phyloP scores from a whole-genome alignment of 1,140 invertebrate genomes.

The Condylostylus longicornis region DNA sequence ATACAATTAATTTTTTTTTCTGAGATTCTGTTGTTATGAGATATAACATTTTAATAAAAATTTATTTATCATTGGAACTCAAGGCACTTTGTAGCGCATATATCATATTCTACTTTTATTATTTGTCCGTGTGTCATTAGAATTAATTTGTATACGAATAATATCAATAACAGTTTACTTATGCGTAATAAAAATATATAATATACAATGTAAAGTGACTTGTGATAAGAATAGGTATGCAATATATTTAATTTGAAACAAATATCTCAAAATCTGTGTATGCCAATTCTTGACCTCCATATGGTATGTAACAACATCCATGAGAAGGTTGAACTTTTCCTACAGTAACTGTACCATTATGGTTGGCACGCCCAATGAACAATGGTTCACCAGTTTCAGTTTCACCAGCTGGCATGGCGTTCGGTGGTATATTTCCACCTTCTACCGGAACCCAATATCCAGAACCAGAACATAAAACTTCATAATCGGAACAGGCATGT shows the following conservation, averaged over 20 bases:
- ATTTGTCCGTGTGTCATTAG: too few relatives aligned
- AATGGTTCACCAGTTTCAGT: constrained; percentile 58
- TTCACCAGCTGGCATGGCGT: constrained; percentile 55
- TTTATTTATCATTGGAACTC: too few relatives aligned
- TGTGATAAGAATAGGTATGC: too few relatives aligned
- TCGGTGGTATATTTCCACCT: constrained; percentile 49
- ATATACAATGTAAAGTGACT: background rate
- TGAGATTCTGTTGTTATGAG: too few relatives aligned
- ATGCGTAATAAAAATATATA: background rate
- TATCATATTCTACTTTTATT: too few relatives aligned
- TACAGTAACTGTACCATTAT: constrained; percentile 48
- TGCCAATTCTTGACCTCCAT: constrained; percentile 49
- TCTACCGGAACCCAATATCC: constrained; percentile 44
- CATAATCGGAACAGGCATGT: constrained; percentile 55
- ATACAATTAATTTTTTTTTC: too few relatives aligned
- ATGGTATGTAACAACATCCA: constrained; percentile 55
- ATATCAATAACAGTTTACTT: too few relatives aligned
- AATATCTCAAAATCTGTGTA: constrained; percentile 62
- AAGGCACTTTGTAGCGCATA: too few relatives aligned
- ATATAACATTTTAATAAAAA: too few relatives aligned
- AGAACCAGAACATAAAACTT: constrained; percentile 47
- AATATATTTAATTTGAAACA: constrained; percentile 27
- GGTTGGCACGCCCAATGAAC: constrained; percentile 48
- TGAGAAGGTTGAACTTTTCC: constrained; percentile 60
- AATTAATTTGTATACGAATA: too few relatives aligned